Evolutionary conservation across 2,113 vertebrate species (phyloP), one percentile per base, ranked within the genome.

Genomic region (Indicator maculatus): DNA sequence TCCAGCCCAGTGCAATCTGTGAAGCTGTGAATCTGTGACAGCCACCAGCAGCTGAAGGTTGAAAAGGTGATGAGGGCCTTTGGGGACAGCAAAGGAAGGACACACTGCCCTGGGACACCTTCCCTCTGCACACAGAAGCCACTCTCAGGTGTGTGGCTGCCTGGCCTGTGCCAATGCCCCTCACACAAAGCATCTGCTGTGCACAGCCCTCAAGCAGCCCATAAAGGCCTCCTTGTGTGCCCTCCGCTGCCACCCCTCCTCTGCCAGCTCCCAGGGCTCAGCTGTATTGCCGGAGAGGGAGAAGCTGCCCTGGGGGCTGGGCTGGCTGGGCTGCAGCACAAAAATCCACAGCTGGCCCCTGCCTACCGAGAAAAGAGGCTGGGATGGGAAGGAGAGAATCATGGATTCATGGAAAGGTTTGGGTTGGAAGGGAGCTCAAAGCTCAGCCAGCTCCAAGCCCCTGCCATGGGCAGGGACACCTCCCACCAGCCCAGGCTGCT

Each of bases 141-240:
- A n/a, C 33, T 82, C 53, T 93, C 0, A 91, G 74, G 63, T 28
- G 31, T 33, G 61, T 0, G 30, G 3, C 4, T 0, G 1, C 36
- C 86, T 7, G 0, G 41, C 16, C n/a, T 4, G 2, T 58, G 69
- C 74, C 67, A 31, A 61, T 3, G 50, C 45, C 58, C 20, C 36
- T 19, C 1, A 0, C 78, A 96, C 93, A 95, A 95, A 93, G 94
- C 89, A 2, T 44, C 81, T 2, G 31, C 93, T 96, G 93, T 95
- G 89, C 3, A 1, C 47, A 2, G 8, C 2, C 14, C 1, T 2
- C 19, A 3, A 53, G 53, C 9, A 0, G 65, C n/a, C 76, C 90
- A 95, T 82, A 95, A 95, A 96, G 93, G 12, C 44, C 38, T 82
- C 74, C 70, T 96, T 95, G 8, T 95, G 63, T 33, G 3, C 3